Conservation (phyloP, 2,797 vertebrate genomes). For the Poeciliopsis gracilis region DNA sequence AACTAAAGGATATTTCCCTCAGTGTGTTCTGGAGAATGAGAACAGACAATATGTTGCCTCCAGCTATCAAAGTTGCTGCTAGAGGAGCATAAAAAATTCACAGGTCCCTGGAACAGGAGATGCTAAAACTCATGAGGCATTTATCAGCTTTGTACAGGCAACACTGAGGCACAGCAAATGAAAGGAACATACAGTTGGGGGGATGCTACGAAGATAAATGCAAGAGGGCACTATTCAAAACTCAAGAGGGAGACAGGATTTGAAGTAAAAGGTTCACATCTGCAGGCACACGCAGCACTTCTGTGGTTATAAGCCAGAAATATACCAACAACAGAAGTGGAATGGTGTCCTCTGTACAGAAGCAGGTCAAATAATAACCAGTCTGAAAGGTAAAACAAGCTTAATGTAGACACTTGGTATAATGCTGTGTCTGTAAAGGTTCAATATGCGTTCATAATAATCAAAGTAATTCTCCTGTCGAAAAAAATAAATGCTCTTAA, state of each 20-base stretch:
- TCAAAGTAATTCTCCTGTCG: not conserved
- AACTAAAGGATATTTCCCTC: not conserved
- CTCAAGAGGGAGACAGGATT: not conserved
- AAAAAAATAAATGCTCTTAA: not conserved
- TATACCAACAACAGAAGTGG: not conserved
- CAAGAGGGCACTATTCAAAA: not conserved
- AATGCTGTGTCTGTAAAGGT: not conserved
- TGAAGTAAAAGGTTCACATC: slow-evolving; percentile 1
- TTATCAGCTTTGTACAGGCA: slow-evolving; percentile 22
- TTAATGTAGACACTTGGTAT: not conserved
- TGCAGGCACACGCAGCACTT: not conserved
- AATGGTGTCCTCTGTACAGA: not conserved
- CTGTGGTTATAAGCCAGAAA: not conserved
- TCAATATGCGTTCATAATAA: not conserved
- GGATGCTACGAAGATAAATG: slow-evolving; percentile 16
- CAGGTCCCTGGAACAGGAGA: slow-evolving; percentile 2
- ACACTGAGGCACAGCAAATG: slow-evolving; percentile 2
- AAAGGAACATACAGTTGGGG: slow-evolving; percentile 3
- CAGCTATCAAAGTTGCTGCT: not conserved
- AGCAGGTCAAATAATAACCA: not conserved
- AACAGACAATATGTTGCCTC: not conserved
- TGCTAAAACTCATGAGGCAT: slow-evolving; percentile 2
- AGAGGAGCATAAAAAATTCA: slow-evolving; percentile 5
- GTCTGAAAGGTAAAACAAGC: not conserved
- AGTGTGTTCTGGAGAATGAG: not conserved